Evolutionary conservation across 30 jellyfish, hydroid and myxozoan genomes (phyloP).

Genomic region (Aurelia aurita complex sp. Pacific): DNA sequence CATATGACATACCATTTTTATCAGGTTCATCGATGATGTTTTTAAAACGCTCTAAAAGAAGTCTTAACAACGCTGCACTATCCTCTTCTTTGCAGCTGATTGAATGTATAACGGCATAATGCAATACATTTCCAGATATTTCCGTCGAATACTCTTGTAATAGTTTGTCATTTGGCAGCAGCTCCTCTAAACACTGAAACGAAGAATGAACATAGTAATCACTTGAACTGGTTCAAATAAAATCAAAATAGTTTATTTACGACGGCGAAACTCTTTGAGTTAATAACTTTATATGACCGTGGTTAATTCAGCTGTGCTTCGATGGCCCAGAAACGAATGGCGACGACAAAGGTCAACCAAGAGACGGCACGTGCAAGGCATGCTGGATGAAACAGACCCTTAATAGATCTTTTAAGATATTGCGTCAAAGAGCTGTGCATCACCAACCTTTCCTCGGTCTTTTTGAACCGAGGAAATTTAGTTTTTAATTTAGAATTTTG

Average conservation of each 20-base stretch:
- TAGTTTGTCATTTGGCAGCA: constrained; percentile 6
- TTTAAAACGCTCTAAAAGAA: constrained; percentile 32
- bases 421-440: too few relatives aligned
- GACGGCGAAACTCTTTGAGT: too few relatives aligned
- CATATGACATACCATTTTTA: constrained; percentile 58
- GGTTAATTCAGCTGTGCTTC: too few relatives aligned
- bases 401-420: too few relatives aligned
- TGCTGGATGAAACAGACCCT: too few relatives aligned
- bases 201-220: not conserved
- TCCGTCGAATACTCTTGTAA: constrained; percentile 17
- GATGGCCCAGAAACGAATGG: too few relatives aligned
- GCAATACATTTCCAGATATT: constrained; percentile 67
- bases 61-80: constrained; percentile 35
- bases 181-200: constrained; percentile 22
- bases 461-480: too few relatives aligned
- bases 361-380: too few relatives aligned
- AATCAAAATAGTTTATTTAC: not conserved
- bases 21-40: constrained; percentile 54
- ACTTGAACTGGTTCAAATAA: not conserved
- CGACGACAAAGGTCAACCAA: too few relatives aligned
- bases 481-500: too few relatives aligned
- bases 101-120: constrained; percentile 70
- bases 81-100: constrained; percentile 31
- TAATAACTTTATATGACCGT: too few relatives aligned
- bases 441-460: too few relatives aligned